Percentiles rank a stretch among this genome's conserved stretches.
phyloP scores from a whole-genome alignment of 2,888 invertebrate species.

The Cryptocephalus primarius region DNA sequence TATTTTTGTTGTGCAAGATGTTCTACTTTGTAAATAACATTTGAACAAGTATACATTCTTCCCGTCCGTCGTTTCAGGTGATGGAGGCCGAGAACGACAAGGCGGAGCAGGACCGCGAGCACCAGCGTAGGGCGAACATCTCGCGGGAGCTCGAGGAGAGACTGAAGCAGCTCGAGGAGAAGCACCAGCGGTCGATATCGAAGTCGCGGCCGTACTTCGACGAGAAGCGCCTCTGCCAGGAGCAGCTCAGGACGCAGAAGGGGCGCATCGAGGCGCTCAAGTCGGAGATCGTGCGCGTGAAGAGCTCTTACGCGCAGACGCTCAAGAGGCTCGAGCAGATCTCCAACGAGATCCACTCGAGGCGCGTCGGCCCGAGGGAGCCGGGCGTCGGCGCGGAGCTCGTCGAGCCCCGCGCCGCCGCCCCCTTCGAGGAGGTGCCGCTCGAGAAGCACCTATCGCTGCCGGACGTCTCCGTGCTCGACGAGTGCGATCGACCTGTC shows the following conservation, averaged over 20 bases:
- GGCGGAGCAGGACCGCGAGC: constrained; percentile 78
- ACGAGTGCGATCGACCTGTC: too few relatives aligned
- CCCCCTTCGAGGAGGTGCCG: too few relatives aligned
- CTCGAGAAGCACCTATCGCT: too few relatives aligned
- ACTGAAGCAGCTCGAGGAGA: constrained; percentile 72
- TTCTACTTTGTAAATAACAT: too few relatives aligned
- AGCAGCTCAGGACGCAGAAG: constrained; percentile 76
- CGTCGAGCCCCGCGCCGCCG: too few relatives aligned
- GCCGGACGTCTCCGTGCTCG: too few relatives aligned
- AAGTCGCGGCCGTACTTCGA: constrained; percentile 89
- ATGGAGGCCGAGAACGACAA: constrained; percentile 90
- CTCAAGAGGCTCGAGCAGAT: constrained; percentile 78
- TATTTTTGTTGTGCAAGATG: too few relatives aligned
- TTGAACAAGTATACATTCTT: too few relatives aligned
- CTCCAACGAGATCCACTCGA: constrained; percentile 81
- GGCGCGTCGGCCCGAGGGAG: constrained; percentile 46
- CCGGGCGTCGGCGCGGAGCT: constrained; percentile 49
- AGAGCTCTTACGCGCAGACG: constrained; percentile 70
- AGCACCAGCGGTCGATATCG: constrained; percentile 66
- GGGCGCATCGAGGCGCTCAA: constrained; percentile 73
- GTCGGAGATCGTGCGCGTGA: constrained; percentile 65
- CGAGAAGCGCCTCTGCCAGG: constrained; percentile 76
- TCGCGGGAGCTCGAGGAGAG: constrained; percentile 75
- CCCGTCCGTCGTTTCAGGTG: too few relatives aligned
- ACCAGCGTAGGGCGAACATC: constrained; percentile 67